Conservation (phyloP, 2,797 vertebrate genomes). For the Sphaeramia orbicularis region DNA sequence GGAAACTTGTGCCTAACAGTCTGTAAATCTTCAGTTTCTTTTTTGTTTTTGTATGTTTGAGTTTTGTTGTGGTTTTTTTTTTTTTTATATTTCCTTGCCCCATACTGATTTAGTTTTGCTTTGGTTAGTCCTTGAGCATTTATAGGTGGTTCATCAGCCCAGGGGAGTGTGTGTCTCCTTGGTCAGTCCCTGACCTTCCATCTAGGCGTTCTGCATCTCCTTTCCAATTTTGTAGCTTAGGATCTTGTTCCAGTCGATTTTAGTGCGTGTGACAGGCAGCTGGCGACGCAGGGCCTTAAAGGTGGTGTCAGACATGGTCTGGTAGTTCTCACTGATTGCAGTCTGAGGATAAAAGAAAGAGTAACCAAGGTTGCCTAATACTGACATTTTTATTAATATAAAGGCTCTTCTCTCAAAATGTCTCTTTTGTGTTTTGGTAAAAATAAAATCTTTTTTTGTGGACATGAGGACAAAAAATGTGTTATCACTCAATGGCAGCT, state of each 20-base stretch:
- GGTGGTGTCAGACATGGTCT: conserved; percentile 99
- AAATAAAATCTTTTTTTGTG: not conserved
- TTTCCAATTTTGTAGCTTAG: conserved; percentile 99
- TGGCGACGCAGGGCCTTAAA: conserved; percentile 99
- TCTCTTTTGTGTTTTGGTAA: not conserved
- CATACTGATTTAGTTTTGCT: conserved; percentile 78
- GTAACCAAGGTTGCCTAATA: not conserved
- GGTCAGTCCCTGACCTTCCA: conserved; percentile 63
- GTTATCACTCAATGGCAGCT: conserved; percentile 7
- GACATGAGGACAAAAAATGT: not conserved
- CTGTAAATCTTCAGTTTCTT: conserved; percentile 58
- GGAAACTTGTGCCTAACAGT: conserved; percentile 60
- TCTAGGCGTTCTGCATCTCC: conserved; percentile 98
- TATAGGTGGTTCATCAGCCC: conserved; percentile 58
- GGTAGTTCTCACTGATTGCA: conserved; percentile 99
- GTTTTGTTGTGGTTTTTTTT: conserved; percentile 5
- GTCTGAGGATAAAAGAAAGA: conserved; percentile 80
- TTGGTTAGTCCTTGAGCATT: conserved; percentile 79
- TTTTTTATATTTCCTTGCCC: conserved; percentile 66
- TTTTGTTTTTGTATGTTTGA: conserved; percentile 23
- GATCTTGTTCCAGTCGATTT: conserved; percentile 99
- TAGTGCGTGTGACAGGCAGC: conserved; percentile 97
- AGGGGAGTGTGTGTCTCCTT: conserved; percentile 43
- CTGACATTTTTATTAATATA: not conserved
- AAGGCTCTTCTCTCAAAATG: not conserved